Evolutionary conservation across 2,888 invertebrate species (phyloP), one percentile per base, ranked within the genome.

Genomic region (Teinopalpus imperialis): DNA sequence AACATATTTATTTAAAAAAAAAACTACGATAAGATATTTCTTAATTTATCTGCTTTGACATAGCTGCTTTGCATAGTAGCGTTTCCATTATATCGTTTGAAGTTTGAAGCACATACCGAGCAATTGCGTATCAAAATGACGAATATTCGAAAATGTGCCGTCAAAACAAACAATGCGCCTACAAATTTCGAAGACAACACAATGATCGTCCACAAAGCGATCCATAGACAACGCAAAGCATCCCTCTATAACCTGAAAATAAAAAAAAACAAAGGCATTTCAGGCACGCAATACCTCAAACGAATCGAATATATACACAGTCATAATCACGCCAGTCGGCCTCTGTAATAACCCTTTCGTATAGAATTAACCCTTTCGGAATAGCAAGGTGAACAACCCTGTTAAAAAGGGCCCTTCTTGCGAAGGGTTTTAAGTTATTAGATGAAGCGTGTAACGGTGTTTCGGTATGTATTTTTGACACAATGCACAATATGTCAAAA

Each of bases 301-400:
- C 60, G 60, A 54, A 59, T 59, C 59, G 54, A 56, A 69, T 62
- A 69, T 59, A 64, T 59, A 82, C 71, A 81, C 71, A 74, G 67
- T 69, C 66, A 68, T 74, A 71, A 71, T 70, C 68, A 60, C 54
- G 61, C 46, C 55, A 59, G 70, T 67, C 69, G 64, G 76, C 69
- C 68, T 67, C 66, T 61, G 58, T 66, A 63, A 64, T 67, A 74
- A 77, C 83, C 86, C 83, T 81, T 74, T 73, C 64, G 69, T 59
- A 63, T 63, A 76, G 79, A 81, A 81, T 83, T 85, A 83, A 85
- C 86, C 86, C 85, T 85, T 82, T 81, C 75, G 75, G 74, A 77
- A 70, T 61, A 59, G 66, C 66, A 76, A 86, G 86, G 86, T 86
- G 87, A 87, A 87, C 83, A 85, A 86, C 85, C 87, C 81, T 68